Evolutionary conservation across 1,140 invertebrate species (phyloP).

Genomic region (Cydia fagiglandana): DNA sequence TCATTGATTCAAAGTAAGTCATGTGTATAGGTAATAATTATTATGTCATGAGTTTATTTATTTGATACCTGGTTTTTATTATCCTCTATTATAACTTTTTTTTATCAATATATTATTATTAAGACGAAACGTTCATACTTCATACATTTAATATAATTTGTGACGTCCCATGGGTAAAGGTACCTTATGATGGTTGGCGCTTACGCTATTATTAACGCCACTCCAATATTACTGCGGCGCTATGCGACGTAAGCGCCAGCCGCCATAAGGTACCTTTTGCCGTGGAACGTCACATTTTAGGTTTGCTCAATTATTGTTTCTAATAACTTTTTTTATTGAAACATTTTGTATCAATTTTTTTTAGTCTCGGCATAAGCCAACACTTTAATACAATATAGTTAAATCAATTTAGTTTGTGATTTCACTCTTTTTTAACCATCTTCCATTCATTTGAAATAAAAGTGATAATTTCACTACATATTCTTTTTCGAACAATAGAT

Average conservation of each 20-base stretch:
- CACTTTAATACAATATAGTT: too few species aligned
- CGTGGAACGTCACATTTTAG: too few species aligned
- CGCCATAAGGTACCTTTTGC: too few species aligned
- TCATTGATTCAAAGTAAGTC: background rate
- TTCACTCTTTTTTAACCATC: too few species aligned
- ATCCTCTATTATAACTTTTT: background rate
- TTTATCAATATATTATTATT: background rate
- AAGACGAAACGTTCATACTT: background rate
- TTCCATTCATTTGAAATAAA: too few species aligned
- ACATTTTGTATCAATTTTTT: background rate
- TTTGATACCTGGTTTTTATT: constrained; percentile 2
- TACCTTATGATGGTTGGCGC: too few species aligned
- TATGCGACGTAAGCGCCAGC: too few species aligned
- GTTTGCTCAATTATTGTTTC: background rate
- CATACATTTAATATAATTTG: background rate
- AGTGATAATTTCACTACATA: background rate
- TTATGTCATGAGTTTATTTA: background rate
- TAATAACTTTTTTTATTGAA: background rate
- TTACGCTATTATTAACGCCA: too few species aligned
- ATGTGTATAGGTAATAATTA: background rate
- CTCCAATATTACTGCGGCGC: too few species aligned
- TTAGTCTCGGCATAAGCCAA: too few species aligned
- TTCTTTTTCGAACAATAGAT: background rate
- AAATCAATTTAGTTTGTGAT: too few species aligned
- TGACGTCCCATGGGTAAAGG: too few species aligned